Conservation (phyloP, 1,140 invertebrate species). For the Zaprionus kolodkinae region DNA sequence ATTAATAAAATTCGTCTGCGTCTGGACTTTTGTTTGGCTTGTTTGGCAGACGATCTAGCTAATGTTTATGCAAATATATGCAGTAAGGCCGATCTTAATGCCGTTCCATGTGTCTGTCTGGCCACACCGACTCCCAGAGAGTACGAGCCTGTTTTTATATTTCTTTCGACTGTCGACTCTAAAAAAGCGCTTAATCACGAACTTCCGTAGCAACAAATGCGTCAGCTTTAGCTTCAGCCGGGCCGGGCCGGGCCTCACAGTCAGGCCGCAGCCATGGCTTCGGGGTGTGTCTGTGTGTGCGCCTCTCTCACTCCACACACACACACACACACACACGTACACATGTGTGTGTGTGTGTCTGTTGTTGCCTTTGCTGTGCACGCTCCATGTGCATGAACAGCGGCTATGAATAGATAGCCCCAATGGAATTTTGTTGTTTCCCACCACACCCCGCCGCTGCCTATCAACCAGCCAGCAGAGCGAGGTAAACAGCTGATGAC, state of each 20-base stretch:
- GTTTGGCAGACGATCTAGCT: slow-evolving; percentile 30
- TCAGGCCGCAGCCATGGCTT: slow-evolving; percentile 62
- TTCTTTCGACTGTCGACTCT: slow-evolving; percentile 6
- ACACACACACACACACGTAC: background rate
- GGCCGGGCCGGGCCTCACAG: background rate
- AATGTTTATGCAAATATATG: slow-evolving; percentile 58
- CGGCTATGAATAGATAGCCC: slow-evolving; percentile 75
- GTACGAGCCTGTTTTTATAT: slow-evolving; percentile 55
- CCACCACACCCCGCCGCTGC: slow-evolving; percentile 17
- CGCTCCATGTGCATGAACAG: slow-evolving; percentile 73
- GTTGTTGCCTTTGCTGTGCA: slow-evolving; percentile 57
- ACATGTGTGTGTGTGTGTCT: slow-evolving; percentile 21
- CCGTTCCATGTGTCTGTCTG: slow-evolving; percentile 36
- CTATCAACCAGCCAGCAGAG: slow-evolving; percentile 11
- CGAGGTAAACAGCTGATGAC: slow-evolving; percentile 76
- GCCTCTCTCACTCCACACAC: slow-evolving; percentile 6
- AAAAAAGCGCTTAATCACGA: slow-evolving; percentile 68
- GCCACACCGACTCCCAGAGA: slow-evolving; percentile 21
- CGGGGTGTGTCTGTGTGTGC: slow-evolving; percentile 66
- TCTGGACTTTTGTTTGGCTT: slow-evolving; percentile 35
- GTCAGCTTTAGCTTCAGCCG: slow-evolving; percentile 42
- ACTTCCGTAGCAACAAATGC: slow-evolving; percentile 81
- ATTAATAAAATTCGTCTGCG: slow-evolving; percentile 63
- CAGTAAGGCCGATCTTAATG: slow-evolving; percentile 33
- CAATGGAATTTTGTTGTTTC: slow-evolving; percentile 50